phyloP scores from a whole-genome alignment of 2,888 invertebrate species.

The Xylocampa areola region DNA sequence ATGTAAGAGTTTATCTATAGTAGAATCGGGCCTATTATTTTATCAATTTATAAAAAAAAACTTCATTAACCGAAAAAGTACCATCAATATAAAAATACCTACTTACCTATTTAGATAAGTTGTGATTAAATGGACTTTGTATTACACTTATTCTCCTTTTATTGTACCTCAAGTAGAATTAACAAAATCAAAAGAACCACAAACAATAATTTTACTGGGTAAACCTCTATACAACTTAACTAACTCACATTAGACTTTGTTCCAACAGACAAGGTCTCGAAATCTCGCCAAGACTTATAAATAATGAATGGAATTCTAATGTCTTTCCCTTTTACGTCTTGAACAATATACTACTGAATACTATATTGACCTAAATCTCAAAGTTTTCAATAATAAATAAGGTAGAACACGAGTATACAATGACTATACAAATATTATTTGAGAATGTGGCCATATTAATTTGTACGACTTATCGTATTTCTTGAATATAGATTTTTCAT shows the following conservation, averaged over 20 bases:
- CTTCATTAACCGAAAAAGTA: too few relatives aligned
- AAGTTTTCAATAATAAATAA: constrained; percentile 1
- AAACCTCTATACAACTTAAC: too few relatives aligned
- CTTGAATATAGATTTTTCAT: not conserved
- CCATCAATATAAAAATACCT: too few relatives aligned
- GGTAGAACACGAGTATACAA: not conserved
- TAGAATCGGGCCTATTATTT: constrained; percentile 19
- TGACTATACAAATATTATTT: constrained; percentile 9
- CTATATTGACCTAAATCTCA: constrained; percentile 14
- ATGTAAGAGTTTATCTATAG: constrained; percentile 27
- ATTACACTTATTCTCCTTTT: too few relatives aligned
- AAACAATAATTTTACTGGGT: too few relatives aligned
- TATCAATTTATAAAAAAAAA: too few relatives aligned
- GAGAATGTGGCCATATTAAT: constrained; percentile 21
- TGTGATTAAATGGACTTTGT: too few relatives aligned
- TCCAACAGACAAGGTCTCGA: not conserved
- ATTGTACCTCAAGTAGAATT: too few relatives aligned
- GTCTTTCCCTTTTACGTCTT: constrained; percentile 1
- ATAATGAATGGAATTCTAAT: constrained; percentile 30
- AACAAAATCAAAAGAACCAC: too few relatives aligned
- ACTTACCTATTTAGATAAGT: too few relatives aligned
- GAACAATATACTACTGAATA: not conserved
- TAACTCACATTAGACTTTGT: not conserved
- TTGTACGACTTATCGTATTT: too few relatives aligned
- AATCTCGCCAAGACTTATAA: constrained; percentile 23